phyloP scores from a whole-genome alignment of 2,888 invertebrate genomes.

The Stenichneumon culpator region DNA sequence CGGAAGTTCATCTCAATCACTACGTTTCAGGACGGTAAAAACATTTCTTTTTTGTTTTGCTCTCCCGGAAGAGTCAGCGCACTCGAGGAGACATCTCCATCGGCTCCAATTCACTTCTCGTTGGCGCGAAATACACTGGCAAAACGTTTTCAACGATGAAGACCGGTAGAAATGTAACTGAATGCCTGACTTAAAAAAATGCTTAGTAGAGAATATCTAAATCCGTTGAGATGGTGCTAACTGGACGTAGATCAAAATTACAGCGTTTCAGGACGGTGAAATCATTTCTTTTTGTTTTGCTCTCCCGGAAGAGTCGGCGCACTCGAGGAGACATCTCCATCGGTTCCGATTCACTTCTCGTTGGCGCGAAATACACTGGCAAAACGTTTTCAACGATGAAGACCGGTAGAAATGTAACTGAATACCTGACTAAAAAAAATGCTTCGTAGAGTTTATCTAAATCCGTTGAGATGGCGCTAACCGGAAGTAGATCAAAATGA shows the following conservation, averaged over 20 bases:
- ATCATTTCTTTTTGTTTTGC: background rate
- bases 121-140: constrained; percentile 55
- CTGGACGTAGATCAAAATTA: background rate
- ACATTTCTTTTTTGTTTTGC: background rate
- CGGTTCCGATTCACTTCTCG: constrained; percentile 50
- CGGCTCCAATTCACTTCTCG: constrained; percentile 49
- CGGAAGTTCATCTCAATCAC: too few species aligned
- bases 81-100: constrained; percentile 48
- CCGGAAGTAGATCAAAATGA: background rate
- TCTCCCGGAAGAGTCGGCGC: background rate
- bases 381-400: constrained; percentile 41
- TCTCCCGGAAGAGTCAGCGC: background rate
- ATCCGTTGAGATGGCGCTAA: background rate
- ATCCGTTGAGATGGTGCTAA: background rate
- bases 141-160: constrained; percentile 41
- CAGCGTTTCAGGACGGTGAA: background rate
- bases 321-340: constrained; percentile 48
- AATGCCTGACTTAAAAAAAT: background rate
- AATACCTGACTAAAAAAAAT: background rate
- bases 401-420: constrained; percentile 41
- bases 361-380: constrained; percentile 55
- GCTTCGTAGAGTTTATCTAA: background rate
- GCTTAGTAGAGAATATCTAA: background rate
- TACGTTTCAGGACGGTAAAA: too few species aligned
- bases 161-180: constrained; percentile 41